Base-by-base conservation (phyloP, 2,888 invertebrate species). In the Podabrus alpinus region DNA sequence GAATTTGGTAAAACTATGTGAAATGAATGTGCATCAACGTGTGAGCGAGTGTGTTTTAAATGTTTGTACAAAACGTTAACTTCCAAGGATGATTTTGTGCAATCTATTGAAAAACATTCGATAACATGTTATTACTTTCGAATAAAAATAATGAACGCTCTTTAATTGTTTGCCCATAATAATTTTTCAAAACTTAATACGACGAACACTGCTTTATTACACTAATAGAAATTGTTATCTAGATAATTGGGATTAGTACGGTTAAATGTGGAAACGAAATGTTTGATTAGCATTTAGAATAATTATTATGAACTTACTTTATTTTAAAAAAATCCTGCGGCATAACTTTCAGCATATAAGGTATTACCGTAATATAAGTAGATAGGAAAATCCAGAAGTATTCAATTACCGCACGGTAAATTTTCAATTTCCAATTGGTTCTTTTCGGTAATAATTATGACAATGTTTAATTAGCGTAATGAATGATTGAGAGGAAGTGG, bases 61-160 rank as follows among this genome's bases (percentile, higher is more conserved):
- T 59, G 59, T 59, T 45, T 21, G 59, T 69, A 69, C 59, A 59
- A 69, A 59, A 59, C 13, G 21, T 60, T 69, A 21, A 69, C n/a
- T 69, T 21, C 60, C 68, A 69, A 69, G 68, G 68, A 69, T 69
- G 21, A 15, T 9, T 69, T 69, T 59, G 21, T 60, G 68, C 60
- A 69, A 69, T 69, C 19, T 19, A 59, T 69, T 59, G 68, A 59
- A 59, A 59, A 59, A 60, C 19, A 59, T 59, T 19, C 59, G 21
- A 64, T 64, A 64, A 64, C 45, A 45, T 45, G n/a, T 45, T n/a
- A 45, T 45, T 45, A 45, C 45, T 45, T 45, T 45, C 45, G n/a
- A 45, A 45, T 45, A 45, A 45, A 45, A 45, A 45, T 45, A 45
- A 45, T 45, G 9, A n/a, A 45, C n/a, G 45, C 45, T 45, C 45